Percentiles rank a stretch among this genome's conserved stretches.
Evolutionary conservation across 1,140 invertebrate genomes (phyloP).

Genomic region (Venustaconcha ellipsiformis): DNA sequence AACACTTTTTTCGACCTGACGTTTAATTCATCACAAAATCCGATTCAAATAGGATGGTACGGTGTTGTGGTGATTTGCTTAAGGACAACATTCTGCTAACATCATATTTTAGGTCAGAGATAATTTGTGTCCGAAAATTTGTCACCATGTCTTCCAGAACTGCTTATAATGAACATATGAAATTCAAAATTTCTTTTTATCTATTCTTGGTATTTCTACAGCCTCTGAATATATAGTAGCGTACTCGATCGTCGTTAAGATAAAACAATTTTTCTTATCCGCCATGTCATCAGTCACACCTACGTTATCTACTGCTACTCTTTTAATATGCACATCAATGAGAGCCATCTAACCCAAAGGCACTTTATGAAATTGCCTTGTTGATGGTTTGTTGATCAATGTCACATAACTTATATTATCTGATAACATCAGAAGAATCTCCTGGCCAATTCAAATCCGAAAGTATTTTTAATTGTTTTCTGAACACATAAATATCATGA

Average conservation of each 20-base stretch:
- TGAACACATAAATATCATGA: no score
- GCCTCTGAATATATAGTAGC: conserved; percentile 13
- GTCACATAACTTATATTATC: conserved; percentile 31
- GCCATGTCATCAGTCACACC: conserved; percentile 33
- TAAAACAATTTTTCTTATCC: conserved; percentile 25
- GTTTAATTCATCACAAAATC: conserved; percentile 25
- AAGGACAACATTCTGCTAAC: conserved; percentile 20
- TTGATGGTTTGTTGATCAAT: conserved; percentile 37
- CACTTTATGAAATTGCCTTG: conserved; percentile 30
- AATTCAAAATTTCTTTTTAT: conserved; percentile 15
- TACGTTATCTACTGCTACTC: conserved; percentile 40
- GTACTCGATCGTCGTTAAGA: conserved; percentile 15
- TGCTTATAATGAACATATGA: conserved; percentile 14
- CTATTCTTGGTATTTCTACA: conserved; percentile 7
- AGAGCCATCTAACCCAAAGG: conserved; percentile 40
- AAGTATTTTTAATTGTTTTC: no score
- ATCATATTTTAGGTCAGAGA: conserved; percentile 8
- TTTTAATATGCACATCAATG: conserved; percentile 34
- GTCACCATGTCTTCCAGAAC: conserved; percentile 38
- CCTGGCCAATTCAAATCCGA: conserved; percentile 33
- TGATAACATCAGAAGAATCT: not conserved
- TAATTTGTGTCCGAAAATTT: conserved; percentile 6
- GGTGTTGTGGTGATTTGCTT: conserved; percentile 18
- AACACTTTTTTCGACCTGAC: conserved; percentile 37
- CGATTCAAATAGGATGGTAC: conserved; percentile 33